Conservation (phyloP, 2,888 invertebrate species). For the Melolontha melolontha region DNA sequence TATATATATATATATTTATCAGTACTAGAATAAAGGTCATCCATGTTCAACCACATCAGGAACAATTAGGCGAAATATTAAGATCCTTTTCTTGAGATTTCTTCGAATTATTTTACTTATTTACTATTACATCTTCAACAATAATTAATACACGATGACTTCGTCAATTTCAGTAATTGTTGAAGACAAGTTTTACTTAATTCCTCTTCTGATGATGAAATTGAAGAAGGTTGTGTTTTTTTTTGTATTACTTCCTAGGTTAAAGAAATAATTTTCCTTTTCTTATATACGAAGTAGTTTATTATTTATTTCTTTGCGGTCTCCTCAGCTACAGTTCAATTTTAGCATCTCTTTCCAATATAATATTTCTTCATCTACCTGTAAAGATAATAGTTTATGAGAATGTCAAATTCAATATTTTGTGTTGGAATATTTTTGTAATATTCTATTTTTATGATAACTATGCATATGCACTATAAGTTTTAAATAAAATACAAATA, state of each 20-base stretch:
- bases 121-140: not conserved
- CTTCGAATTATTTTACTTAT: not conserved
- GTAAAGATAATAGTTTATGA: constrained; percentile 17
- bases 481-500: too few relatives aligned
- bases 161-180: not conserved
- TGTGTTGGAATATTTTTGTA: not conserved
- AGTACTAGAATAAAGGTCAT: too few relatives aligned
- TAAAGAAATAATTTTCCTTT: constrained; percentile 16
- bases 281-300: constrained; percentile 15
- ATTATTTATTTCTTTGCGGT: constrained; percentile 22
- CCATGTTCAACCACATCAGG: not conserved
- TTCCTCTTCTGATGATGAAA: not conserved
- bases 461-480: not conserved
- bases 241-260: not conserved
- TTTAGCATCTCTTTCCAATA: constrained; percentile 12
- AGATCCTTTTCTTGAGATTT: constrained; percentile 1
- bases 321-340: constrained; percentile 24
- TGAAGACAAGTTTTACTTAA: too few relatives aligned
- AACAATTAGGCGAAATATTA: not conserved
- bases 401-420: not conserved
- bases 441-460: not conserved
- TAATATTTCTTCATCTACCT: constrained; percentile 35
- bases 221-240: constrained; percentile 10
- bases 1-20: too few relatives aligned
- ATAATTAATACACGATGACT: not conserved